Percentiles rank a stretch among this genome's conserved stretches.
Evolutionary conservation across 1,140 invertebrate genomes (phyloP).

Genomic region (Chlorops oryzae): DNA sequence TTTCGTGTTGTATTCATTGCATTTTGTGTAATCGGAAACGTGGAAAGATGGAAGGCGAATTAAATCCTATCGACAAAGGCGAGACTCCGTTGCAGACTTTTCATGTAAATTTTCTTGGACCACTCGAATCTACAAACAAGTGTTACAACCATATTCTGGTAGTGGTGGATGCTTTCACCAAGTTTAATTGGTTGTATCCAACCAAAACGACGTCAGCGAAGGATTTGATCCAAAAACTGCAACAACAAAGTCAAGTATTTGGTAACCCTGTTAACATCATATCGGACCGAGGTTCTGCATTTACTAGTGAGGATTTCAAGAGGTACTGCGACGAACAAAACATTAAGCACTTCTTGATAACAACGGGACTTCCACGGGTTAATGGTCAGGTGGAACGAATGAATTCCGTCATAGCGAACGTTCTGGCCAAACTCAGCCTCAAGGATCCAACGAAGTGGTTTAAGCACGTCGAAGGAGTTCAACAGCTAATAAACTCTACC

Average conservation of each 20-base stretch:
- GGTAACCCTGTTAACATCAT: constrained; percentile 11
- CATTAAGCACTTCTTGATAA: no score
- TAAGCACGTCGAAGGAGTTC: constrained; percentile 7
- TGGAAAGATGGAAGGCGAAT: constrained; percentile 46
- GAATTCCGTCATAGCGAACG: constrained; percentile 15
- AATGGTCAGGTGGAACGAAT: constrained; percentile 27
- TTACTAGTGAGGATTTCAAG: no score
- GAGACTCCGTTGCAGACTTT: constrained; percentile 26
- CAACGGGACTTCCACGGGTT: no score
- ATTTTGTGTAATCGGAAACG: constrained; percentile 26
- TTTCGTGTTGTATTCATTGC: constrained; percentile 39
- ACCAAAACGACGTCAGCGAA: constrained; percentile 31
- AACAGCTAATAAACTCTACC: constrained; percentile 10
- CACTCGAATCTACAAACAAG: constrained; percentile 27
- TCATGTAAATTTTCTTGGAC: constrained; percentile 21
- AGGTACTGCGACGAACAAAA: no score
- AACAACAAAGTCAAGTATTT: no score
- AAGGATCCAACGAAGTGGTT: constrained; percentile 7
- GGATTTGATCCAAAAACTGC: no score
- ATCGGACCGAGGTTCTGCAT: no score
- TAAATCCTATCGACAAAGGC: constrained; percentile 33
- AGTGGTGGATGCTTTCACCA: constrained; percentile 30
- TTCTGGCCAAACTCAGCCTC: constrained; percentile 6
- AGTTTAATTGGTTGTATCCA: constrained; percentile 35
- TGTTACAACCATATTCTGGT: constrained; percentile 32